Percentiles rank a stretch among this genome's conserved stretches.
These are phyloP conservation scores for Temnothorax curvispinosus DNA, from an alignment of 1,140 invertebrate species.

Conservation along the genomic window DNA sequence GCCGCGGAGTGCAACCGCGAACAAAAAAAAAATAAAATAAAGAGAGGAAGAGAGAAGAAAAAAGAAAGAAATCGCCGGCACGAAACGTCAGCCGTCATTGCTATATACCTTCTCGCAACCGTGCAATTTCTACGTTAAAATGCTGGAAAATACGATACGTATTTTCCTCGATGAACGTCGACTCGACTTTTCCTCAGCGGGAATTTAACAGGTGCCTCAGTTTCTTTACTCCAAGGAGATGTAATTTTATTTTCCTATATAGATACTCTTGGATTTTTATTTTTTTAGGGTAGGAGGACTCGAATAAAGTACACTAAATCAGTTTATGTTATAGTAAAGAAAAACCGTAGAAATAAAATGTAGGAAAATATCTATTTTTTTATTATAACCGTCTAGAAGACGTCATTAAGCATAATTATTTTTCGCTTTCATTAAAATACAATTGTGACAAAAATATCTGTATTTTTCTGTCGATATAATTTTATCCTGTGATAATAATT, in stretches of 20 bases:
- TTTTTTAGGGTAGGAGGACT: neutral
- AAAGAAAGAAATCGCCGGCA: neutral
- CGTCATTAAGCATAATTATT: neutral
- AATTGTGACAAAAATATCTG: neutral
- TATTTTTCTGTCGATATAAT: neutral
- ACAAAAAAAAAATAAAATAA: neutral
- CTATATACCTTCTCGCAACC: conserved; percentile 14
- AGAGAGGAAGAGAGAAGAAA: neutral
- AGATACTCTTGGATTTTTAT: neutral
- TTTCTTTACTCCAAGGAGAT: conserved; percentile 27
- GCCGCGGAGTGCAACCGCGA: neutral
- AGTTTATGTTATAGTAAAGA: neutral
- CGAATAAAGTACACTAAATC: conserved; percentile 18
- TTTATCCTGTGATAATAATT: neutral
- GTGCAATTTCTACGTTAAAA: conserved; percentile 45
- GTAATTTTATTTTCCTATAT: conserved; percentile 45
- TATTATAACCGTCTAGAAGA: neutral
- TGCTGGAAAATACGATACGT: conserved; percentile 54
- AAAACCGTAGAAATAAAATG: neutral
- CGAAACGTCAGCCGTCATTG: conserved; percentile 40
- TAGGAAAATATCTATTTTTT: neutral
- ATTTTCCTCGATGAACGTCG: conserved; percentile 46
- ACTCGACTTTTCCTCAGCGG: conserved; percentile 40
- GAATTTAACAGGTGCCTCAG: conserved; percentile 52
- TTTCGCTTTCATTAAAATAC: neutral